Evolutionary conservation across 1,140 invertebrate species (phyloP).

Genomic region (Diachasmimorpha longicaudata): DNA sequence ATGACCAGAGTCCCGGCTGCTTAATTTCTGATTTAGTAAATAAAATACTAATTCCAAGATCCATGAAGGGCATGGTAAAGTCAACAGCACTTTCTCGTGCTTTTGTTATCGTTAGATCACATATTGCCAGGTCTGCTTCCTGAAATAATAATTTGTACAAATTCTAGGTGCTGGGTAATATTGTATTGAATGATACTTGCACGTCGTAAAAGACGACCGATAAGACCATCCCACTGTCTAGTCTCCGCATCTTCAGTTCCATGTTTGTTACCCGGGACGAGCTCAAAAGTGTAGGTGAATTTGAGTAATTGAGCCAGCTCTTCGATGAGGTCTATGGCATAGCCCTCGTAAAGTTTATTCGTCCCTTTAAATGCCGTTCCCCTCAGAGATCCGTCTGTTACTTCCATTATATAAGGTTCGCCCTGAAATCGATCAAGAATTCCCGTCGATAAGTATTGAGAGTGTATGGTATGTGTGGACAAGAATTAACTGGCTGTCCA

Average conservation of each 20-base stretch:
- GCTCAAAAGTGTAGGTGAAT: conserved; percentile 78
- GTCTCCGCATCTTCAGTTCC: conserved; percentile 74
- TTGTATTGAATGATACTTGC: conserved; percentile 62
- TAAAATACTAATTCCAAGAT: conserved; percentile 82
- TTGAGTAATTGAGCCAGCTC: conserved; percentile 75
- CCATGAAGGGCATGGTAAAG: conserved; percentile 93
- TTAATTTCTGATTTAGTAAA: conserved; percentile 75
- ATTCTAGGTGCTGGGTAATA: background rate
- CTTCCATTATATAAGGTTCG: conserved; percentile 73
- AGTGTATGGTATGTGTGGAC: too few species aligned
- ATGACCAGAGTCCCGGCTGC: conserved; percentile 81
- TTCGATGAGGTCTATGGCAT: conserved; percentile 80
- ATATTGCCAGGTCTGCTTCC: conserved; percentile 91
- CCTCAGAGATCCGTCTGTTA: conserved; percentile 61
- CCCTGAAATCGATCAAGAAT: conserved; percentile 8
- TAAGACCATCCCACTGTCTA: conserved; percentile 86
- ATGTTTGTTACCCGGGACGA: conserved; percentile 75
- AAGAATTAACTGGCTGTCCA: too few species aligned
- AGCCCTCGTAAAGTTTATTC: conserved; percentile 74
- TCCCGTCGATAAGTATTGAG: too few species aligned
- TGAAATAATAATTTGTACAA: conserved; percentile 47
- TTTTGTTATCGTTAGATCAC: conserved; percentile 91
- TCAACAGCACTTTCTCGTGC: conserved; percentile 83
- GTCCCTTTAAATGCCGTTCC: conserved; percentile 62
- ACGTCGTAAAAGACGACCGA: conserved; percentile 79